Base-by-base conservation (phyloP, 2,888 invertebrate species). In the Hoplodrina blanda region DNA sequence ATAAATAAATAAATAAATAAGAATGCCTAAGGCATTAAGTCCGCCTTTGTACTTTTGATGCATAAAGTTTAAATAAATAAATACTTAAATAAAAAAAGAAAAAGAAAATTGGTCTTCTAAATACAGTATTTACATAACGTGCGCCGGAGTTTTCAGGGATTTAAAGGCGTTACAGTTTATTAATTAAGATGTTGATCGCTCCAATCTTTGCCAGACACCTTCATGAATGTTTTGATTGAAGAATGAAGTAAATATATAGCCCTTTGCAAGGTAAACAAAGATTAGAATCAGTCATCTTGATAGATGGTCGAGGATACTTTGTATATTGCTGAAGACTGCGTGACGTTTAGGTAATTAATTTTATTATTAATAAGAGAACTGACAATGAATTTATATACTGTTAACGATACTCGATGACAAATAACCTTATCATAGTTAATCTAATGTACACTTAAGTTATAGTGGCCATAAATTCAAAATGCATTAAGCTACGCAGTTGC, bases 171-270 rank as follows among this genome's bases (percentile, higher is more conserved):
- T 7, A 59, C 62, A 44, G 25, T 68, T 50, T 50, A 74, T 75
- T 62, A 65, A 76, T 74, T 59, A 49, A 62, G 71, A 78, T 62
- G 73, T 55, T 69, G 64, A 78, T 78, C 15, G 65, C 78, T 76
- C 80, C 71, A 62, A 73, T 73, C 82, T 67, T 52, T 65, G 73
- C 72, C 80, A 74, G 69, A 25, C 10, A 65, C 60, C 72, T 77
- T 55, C 65, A 17, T 25, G 62, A 62, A 52, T 41, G 54, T 63
- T 75, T 56, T 66, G 62, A 62, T 62, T 25, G 10, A 59, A 57
- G 70, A 74, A 63, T 71, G 78, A 74, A 25, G 37, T 72, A 80
- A 70, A 78, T 69, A 41, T 62, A 73, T 78, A 54, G 62, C 67
- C 50, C 33, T 73, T 55, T n/a, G 13, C 65, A 64, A 73, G 60